phyloP scores from a whole-genome alignment of 1,140 invertebrate genomes.

The Anastrepha obliqua region DNA sequence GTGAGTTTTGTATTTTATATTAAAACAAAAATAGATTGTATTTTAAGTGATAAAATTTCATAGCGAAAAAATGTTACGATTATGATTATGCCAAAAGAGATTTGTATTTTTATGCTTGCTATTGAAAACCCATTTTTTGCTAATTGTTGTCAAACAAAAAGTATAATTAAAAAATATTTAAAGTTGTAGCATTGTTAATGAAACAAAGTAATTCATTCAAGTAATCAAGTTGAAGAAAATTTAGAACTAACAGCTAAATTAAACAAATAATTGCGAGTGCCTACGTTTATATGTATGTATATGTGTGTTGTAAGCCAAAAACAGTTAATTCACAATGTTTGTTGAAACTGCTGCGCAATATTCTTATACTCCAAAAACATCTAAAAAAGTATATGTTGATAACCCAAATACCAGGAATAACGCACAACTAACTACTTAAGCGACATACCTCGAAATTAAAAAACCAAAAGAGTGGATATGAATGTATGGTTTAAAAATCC shows the following conservation, averaged over 20 bases:
- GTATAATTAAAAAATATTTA: neutral
- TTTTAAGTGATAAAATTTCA: conserved; percentile 46
- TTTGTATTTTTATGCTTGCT: conserved; percentile 49
- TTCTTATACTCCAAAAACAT: too few relatives aligned
- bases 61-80: conserved; percentile 12
- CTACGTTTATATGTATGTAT: conserved; percentile 24
- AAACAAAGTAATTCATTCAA: neutral
- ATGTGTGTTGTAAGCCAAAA: conserved; percentile 10
- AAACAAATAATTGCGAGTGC: conserved; percentile 36
- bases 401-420: too few relatives aligned
- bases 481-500: too few relatives aligned
- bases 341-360: neutral
- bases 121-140: conserved; percentile 19
- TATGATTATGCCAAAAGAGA: conserved; percentile 49
- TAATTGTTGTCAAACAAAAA: conserved; percentile 14
- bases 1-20: conserved; percentile 51
- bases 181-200: conserved; percentile 23
- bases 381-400: too few relatives aligned
- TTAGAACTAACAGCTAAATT: conserved; percentile 4
- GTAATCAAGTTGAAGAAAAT: neutral
- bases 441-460: too few relatives aligned
- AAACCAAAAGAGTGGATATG: too few relatives aligned
- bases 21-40: conserved; percentile 25
- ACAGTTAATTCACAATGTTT: neutral
- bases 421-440: too few relatives aligned